Evolutionary conservation across 2,888 invertebrate genomes (phyloP).

Genomic region (Hirtodrosophila confusa): DNA sequence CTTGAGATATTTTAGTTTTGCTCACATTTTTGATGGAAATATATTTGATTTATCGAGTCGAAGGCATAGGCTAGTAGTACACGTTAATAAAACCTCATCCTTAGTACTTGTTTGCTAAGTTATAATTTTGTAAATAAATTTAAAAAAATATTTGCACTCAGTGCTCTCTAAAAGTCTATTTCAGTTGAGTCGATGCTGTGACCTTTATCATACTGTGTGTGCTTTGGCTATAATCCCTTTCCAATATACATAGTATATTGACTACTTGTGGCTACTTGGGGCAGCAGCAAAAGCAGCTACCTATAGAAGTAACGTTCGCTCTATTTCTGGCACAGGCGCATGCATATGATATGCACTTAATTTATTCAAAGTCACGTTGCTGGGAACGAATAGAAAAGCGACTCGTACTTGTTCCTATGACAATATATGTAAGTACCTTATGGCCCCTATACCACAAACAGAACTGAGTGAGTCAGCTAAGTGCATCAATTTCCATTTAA

Average conservation of each 20-base stretch:
- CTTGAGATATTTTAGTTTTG: too few species aligned
- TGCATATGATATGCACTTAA: slow-evolving; percentile 78
- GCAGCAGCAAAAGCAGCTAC: slow-evolving; percentile 20
- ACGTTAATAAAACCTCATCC: too few species aligned
- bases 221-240: slow-evolving; percentile 47
- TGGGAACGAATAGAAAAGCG: slow-evolving; percentile 52
- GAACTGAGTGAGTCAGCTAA: slow-evolving; percentile 81
- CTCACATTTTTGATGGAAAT: too few species aligned
- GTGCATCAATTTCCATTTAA: slow-evolving; percentile 81
- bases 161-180: too few species aligned
- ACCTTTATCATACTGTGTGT: slow-evolving; percentile 39
- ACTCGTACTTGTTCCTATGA: slow-evolving; percentile 57
- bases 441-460: slow-evolving; percentile 54
- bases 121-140: too few species aligned
- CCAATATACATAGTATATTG: slow-evolving; percentile 41
- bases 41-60: too few species aligned
- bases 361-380: slow-evolving; percentile 79
- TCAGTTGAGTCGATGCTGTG: slow-evolving; percentile 18
- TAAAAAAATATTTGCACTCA: too few species aligned
- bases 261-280: slow-evolving; percentile 50
- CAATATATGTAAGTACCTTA: slow-evolving; percentile 58
- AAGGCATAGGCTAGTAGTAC: too few species aligned
- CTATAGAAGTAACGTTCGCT: slow-evolving; percentile 43
- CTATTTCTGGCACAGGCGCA: slow-evolving; percentile 61
- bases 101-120: too few species aligned